Base-by-base conservation (phyloP, 2,113 vertebrate genomes). In the Polypterus senegalus region DNA sequence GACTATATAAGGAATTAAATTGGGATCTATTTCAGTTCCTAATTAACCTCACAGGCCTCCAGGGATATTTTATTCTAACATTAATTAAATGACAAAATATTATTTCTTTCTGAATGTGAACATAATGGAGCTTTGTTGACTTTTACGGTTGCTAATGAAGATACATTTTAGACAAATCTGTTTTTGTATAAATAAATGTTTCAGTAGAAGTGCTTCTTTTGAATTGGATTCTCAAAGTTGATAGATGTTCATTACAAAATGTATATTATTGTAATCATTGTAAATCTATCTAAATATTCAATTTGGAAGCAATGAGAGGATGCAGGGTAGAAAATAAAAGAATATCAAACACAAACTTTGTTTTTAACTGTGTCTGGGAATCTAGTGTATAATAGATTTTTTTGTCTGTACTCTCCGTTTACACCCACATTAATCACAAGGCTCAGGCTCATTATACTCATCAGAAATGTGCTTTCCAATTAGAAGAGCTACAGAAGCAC, bases 1-100 rank as follows among this genome's bases (percentile, higher is more conserved):
- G 67, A 49, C 57, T 61, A 54, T 69, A 56, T 56, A 47, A 62
- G 63, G 65, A 69, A 54, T 65, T 58, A 54, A 69, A 67, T 63
- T 61, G 66, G 61, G 70, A 60, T 63, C 64, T 65, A 60, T 70
- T 65, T 65, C 59, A 65, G 62, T 61, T 58, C 47, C 70, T 75
- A 75, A 77, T 77, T 75, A 75, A 71, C 70, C 75, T 58, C 58
- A 63, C 59, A 60, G 62, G 69, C 44, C 60, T 58, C 45, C 54
- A 58, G 48, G 58, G 62, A 57, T 63, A 53, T 68, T 67, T 49
- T 52, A 58, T 62, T 64, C 63, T 48, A 49, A 60, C 64, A 65
- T 63, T 65, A 71, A 72, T 65, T 63, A 67, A 58, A 53, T 64
- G 59, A 11, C 46, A 61, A 69, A 72, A 67, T 57, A 71, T 72